These are phyloP conservation scores for Rhinophrynus dorsalis DNA, from an alignment of 2,797 vertebrate species.

Conservation along the genomic window DNA sequence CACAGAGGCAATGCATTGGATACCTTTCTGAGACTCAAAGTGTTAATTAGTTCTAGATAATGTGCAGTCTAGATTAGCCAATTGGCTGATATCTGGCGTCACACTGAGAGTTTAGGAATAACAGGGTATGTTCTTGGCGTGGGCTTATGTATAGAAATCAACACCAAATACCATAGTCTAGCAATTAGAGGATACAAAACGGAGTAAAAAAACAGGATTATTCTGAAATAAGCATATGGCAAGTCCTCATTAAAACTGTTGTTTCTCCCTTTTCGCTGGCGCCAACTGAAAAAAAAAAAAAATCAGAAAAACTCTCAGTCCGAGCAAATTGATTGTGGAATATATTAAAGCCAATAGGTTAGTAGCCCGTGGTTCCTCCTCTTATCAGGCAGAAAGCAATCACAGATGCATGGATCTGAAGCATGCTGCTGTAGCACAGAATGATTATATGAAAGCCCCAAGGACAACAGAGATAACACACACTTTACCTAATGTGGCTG, in stretches of 20 bases:
- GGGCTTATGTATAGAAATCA: too few species aligned
- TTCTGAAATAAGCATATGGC: constrained; percentile 1
- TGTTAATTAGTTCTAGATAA: too few species aligned
- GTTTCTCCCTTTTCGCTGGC: neutral
- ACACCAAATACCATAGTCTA: neutral
- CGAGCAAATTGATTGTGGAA: neutral
- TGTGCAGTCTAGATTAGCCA: too few species aligned
- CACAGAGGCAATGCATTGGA: too few species aligned
- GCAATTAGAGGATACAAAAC: neutral
- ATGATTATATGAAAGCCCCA: constrained; percentile 1
- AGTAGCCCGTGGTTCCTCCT: neutral
- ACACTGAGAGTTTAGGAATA: too few species aligned
- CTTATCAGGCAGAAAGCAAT: constrained; percentile 11
- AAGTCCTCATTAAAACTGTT: constrained; percentile 2
- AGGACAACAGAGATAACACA: neutral
- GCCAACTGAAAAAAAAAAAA: neutral
- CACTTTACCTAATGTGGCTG: neutral
- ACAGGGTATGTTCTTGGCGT: too few species aligned
- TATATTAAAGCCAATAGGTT: neutral
- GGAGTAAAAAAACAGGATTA: too few species aligned
- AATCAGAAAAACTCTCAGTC: too few species aligned
- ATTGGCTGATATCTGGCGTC: too few species aligned
- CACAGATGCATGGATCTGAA: neutral
- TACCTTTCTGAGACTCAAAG: too few species aligned
- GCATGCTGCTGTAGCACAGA: neutral